Evolutionary conservation across 2,113 vertebrate genomes (phyloP).

Genomic region (Oreotragus oreotragus): DNA sequence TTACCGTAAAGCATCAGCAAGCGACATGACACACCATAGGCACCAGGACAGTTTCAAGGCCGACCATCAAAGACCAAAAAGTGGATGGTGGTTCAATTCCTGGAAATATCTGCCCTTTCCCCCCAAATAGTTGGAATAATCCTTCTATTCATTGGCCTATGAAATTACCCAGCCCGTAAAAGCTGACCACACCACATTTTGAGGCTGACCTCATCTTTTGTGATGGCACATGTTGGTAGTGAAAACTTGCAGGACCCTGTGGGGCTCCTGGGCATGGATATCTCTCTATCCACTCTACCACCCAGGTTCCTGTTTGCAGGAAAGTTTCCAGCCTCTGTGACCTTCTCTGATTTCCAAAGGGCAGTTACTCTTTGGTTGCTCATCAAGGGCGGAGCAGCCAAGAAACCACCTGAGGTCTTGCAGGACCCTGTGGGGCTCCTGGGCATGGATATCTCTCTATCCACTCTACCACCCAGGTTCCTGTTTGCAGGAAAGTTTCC

Average conservation of each 20-base stretch:
- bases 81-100: neutral
- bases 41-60: neutral
- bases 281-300: neutral
- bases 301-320: neutral
- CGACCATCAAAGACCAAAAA: neutral
- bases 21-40: neutral
- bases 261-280: neutral
- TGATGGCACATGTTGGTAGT: neutral
- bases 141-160: neutral
- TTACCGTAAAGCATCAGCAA: neutral
- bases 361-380: neutral
- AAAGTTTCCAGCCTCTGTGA: neutral
- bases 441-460: neutral
- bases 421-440: neutral
- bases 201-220: neutral
- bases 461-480: neutral
- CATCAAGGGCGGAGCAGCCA: neutral
- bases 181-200: neutral
- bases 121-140: neutral
- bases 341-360: neutral
- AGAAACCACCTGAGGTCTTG: too few relatives aligned
- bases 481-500: neutral
- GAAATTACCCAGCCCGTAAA: neutral
- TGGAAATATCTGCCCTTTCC: neutral
- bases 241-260: neutral